A percentile compares a stretch with the other conserved stretches of the same genome.
These are phyloP conservation scores for Phylloscopus collybita DNA, from an alignment of 2,797 vertebrate species.

Conservation along the genomic window DNA sequence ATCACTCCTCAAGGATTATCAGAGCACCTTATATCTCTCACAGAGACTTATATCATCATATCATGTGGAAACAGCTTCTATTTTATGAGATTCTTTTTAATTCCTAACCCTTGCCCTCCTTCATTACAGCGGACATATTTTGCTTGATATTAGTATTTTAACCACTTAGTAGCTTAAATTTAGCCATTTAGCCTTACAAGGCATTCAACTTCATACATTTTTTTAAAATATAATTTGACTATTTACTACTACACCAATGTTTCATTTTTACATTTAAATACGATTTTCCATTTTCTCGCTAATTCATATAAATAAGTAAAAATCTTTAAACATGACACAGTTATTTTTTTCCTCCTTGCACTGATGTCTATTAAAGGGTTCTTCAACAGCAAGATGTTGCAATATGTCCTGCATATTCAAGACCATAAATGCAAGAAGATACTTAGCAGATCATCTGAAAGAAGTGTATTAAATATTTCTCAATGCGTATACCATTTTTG, in stretches of 20 bases:
- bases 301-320: background rate
- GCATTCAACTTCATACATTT: background rate
- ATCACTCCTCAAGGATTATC: slow-evolving; percentile 20
- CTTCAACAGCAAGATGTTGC: background rate
- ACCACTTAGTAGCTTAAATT: background rate
- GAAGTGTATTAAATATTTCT: background rate
- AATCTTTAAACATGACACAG: background rate
- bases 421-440: background rate
- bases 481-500: background rate
- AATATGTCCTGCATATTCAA: background rate
- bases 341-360: background rate
- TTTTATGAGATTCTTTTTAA: background rate
- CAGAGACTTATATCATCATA: background rate
- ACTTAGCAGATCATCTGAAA: background rate
- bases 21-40: background rate
- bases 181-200: background rate
- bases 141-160: background rate
- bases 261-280: background rate
- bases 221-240: background rate
- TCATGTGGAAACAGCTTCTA: background rate
- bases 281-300: background rate
- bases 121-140: background rate
- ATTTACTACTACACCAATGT: background rate
- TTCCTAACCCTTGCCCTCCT: background rate
- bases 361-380: background rate